phyloP scores from a whole-genome alignment of 2,888 invertebrate genomes.

The Helleia helle region DNA sequence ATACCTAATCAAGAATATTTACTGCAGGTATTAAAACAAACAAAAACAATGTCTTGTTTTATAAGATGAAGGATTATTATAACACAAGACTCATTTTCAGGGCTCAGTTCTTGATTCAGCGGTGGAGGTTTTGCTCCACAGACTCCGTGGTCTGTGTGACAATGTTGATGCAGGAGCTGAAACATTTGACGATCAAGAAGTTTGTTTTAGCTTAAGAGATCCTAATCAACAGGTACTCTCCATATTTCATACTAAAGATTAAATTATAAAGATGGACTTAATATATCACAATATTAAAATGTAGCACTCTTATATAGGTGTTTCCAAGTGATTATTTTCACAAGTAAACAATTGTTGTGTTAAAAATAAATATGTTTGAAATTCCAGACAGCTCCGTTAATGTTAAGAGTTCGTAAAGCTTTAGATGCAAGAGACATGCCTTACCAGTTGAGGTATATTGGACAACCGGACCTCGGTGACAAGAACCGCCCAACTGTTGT shows the following conservation, averaged over 20 bases:
- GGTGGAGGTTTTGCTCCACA: constrained; percentile 91
- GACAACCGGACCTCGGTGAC: constrained; percentile 92
- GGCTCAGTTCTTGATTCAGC: constrained; percentile 94
- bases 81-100: constrained; percentile 49
- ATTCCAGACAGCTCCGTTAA: constrained; percentile 75
- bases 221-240: constrained; percentile 65
- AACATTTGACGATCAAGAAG: constrained; percentile 94
- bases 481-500: constrained; percentile 92
- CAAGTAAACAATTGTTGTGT: too few relatives aligned
- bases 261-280: too few relatives aligned
- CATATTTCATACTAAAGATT: too few relatives aligned
- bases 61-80: too few relatives aligned
- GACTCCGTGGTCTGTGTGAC: constrained; percentile 93
- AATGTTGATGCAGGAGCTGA: constrained; percentile 93
- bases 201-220: constrained; percentile 86
- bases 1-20: constrained; percentile 95
- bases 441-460: constrained; percentile 93
- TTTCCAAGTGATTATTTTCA: too few relatives aligned
- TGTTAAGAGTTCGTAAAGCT: constrained; percentile 88
- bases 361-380: background rate
- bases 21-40: constrained; percentile 59
- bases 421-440: constrained; percentile 88
- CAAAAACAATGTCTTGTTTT: too few relatives aligned
- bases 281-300: too few relatives aligned
- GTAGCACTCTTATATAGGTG: too few relatives aligned